Percentiles rank a stretch among this genome's conserved stretches.
Evolutionary conservation across 1,140 invertebrate genomes (phyloP).

Genomic region (Panagrolaimus sp.): DNA sequence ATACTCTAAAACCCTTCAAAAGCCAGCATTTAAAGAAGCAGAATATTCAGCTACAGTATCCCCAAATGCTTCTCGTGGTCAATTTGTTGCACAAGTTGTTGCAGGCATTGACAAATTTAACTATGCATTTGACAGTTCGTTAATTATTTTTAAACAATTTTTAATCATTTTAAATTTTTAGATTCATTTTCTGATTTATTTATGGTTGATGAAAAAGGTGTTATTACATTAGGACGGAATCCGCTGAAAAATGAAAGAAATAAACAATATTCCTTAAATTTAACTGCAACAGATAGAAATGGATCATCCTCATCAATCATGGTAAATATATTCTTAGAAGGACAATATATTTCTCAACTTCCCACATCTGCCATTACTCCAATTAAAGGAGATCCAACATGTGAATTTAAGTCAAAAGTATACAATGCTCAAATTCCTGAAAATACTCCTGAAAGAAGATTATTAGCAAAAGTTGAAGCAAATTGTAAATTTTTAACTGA

Average conservation of each 20-base stretch:
- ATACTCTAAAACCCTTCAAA: conserved; percentile 30
- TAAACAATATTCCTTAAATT: conserved; percentile 32
- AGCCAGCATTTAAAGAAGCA: conserved; percentile 38
- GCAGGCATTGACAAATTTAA: conserved; percentile 40
- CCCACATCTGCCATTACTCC: conserved; percentile 18
- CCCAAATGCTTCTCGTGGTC: conserved; percentile 32
- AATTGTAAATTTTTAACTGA: conserved; percentile 18
- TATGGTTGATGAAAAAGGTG: conserved; percentile 37
- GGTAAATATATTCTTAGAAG: conserved; percentile 20
- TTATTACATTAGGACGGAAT: conserved; percentile 35
- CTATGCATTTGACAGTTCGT: conserved; percentile 42
- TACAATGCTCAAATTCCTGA: conserved; percentile 49
- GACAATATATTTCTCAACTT: conserved; percentile 10
- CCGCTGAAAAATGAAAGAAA: conserved; percentile 37
- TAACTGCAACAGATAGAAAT: conserved; percentile 32
- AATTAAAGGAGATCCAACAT: conserved; percentile 20
- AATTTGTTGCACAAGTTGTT: conserved; percentile 43
- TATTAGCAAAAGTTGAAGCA: conserved; percentile 36
- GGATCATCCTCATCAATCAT: conserved; percentile 23
- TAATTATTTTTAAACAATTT: not conserved
- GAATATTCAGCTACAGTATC: conserved; percentile 29
- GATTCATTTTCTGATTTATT: conserved; percentile 37
- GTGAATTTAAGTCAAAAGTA: conserved; percentile 39
- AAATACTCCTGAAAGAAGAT: conserved; percentile 37
- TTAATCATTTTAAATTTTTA: conserved; percentile 18